Evolutionary conservation across 2,888 invertebrate genomes (phyloP).

Genomic region (Agrenia bidenticulata): DNA sequence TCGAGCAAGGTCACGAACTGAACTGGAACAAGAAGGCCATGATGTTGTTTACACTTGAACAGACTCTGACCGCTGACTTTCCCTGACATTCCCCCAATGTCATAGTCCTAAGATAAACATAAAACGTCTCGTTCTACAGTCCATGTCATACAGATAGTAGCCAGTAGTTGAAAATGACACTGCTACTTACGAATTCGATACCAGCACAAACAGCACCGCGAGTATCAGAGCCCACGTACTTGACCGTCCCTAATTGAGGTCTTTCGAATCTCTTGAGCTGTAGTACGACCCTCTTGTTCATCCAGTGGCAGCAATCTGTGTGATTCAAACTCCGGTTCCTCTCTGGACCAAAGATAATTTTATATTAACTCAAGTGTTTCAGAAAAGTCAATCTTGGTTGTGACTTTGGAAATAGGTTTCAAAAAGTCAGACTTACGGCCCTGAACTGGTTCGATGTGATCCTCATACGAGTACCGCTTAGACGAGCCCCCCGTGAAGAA

Average conservation of each 20-base stretch:
- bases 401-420: not conserved
- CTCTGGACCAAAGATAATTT: too few relatives aligned
- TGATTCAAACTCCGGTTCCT: constrained; percentile 29
- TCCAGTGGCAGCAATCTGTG: constrained; percentile 37
- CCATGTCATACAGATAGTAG: not conserved
- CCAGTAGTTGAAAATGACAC: not conserved
- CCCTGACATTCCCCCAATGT: constrained; percentile 41
- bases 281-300: constrained; percentile 29
- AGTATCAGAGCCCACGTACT: constrained; percentile 37
- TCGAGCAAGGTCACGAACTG: constrained; percentile 34
- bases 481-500: constrained; percentile 37
- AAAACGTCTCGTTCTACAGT: not conserved
- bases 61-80: constrained; percentile 41
- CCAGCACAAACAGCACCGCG: constrained; percentile 41
- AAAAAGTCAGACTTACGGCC: constrained; percentile 24
- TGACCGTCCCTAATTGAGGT: constrained; percentile 37
- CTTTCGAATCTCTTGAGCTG: constrained; percentile 34
- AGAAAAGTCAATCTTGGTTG: not conserved
- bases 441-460: constrained; percentile 29
- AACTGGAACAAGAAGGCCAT: constrained; percentile 42
- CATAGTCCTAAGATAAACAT: constrained; percentile 27
- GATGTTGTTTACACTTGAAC: constrained; percentile 39
- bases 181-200: constrained; percentile 41
- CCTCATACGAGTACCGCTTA: constrained; percentile 22
- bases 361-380: not conserved